Base-by-base conservation (phyloP, 2,888 invertebrate genomes). In the Trichogramma evanescens region DNA sequence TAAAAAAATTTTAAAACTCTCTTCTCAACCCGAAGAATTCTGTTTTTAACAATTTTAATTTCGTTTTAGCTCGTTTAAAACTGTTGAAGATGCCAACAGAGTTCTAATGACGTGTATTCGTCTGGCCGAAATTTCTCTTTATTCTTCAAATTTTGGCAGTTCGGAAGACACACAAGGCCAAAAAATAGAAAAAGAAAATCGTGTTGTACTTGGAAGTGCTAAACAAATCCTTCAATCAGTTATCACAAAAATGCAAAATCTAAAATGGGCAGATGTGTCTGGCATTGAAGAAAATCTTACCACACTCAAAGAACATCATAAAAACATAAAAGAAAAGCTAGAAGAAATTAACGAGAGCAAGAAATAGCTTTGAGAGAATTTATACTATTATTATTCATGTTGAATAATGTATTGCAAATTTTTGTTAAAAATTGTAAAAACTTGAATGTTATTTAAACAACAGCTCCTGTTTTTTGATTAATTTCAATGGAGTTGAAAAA, bases 41-140 rank as follows among this genome's bases (percentile, higher is more conserved):
- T 2, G 26, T 42, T 38, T 43, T 50, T 9, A 42, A 44, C 45
- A 13, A 44, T 39, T 52, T 44, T 52, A 40, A 13, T 39, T 4
- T 1, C 5, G 44, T 50, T 42, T 4, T 8, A 79, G 80, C 58
- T 84, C 82, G 81, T 81, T 80, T 63, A 87, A 87, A 85, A 76
- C 82, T 2, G 82, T 82, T 61, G 82, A 82, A 66, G 81, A 83
- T 0, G 80, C 81, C 0, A 80, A 82, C 4, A 83, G 85, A 71
- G 86, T 89, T 0, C 75, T 89, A 9, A 77, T 83, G 56, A 73
- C 89, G 6, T 85, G 86, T 48, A 74, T 78, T 26, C 80, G 82
- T 54, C 76, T 89, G 26, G 82, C 86, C 9, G 82, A 86, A 63
- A 78, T 80, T 41, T 84, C 85, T 61, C 70, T 85, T 46, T 81